These are phyloP conservation scores for Melikaiella ostensackeni DNA, from an alignment of 2,888 invertebrate genomes.

Conservation along the genomic window DNA sequence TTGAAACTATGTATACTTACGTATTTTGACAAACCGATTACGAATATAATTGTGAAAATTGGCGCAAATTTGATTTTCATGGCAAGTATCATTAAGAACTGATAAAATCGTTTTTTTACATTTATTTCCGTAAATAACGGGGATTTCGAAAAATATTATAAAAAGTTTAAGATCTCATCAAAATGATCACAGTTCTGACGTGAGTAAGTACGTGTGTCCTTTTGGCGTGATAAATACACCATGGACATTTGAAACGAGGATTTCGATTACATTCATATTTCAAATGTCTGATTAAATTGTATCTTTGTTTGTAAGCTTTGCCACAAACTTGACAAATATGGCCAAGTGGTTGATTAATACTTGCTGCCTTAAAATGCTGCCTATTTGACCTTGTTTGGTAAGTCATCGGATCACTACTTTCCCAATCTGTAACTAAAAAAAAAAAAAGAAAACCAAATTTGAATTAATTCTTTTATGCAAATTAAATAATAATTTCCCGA, in stretches of 20 bases:
- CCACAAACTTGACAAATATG: constrained; percentile 62
- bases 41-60: too few species aligned
- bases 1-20: too few species aligned
- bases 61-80: too few species aligned
- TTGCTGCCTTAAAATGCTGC: not conserved
- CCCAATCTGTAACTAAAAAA: constrained; percentile 23
- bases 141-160: too few species aligned
- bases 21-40: too few species aligned
- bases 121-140: too few species aligned
- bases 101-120: too few species aligned
- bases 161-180: too few species aligned
- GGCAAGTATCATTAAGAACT: too few species aligned
- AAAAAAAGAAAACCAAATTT: not conserved
- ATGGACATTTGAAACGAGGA: constrained; percentile 49
- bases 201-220: constrained; percentile 58
- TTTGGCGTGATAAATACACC: constrained; percentile 53
- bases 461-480: not conserved
- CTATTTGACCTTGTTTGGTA: not conserved
- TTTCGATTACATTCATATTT: constrained; percentile 71
- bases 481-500: too few species aligned
- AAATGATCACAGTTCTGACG: constrained; percentile 46
- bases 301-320: constrained; percentile 67
- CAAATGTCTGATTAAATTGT: constrained; percentile 70
- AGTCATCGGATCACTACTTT: not conserved
- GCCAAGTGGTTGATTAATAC: not conserved